Evolutionary conservation across 2,888 invertebrate species (phyloP), one percentile per base, ranked within the genome.

Genomic region (Trachelus stipa): DNA sequence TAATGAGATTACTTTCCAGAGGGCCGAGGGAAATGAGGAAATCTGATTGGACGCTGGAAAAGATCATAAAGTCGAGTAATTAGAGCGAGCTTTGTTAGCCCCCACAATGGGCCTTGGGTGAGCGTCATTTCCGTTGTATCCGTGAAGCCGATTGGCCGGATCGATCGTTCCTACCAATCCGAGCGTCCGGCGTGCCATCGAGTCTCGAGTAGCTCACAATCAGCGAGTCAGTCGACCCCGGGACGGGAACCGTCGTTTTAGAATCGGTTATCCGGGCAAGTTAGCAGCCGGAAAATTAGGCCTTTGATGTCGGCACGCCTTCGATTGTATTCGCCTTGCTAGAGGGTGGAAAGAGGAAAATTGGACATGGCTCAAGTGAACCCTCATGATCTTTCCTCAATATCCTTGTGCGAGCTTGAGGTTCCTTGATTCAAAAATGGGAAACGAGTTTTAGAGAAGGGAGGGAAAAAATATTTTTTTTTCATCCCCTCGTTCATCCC

Each of bases 11-110:
- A 88, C 86, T 86, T 85, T 86, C 82, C 82, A 80, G 85, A 82
- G 86, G 84, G 84, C 85, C 79, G 85, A 86, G 85, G 85, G 83
- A 86, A 88, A 88, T 84, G 88, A 88, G 88, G 84, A 88, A 87
- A 89, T 87, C 85, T 87, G 88, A 89, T 90, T 89, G 88, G 86
- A 87, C 85, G 85, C 85, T 85, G 88, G 86, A 88, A 88, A 88
- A 89, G 88, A 89, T 90, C 87, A 88, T 89, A 88, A 89, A 89
- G 85, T 87, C 84, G 85, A 87, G 88, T 89, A 89, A 89, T 90
- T 89, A 89, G 87, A 86, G 84, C 85, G 81, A 84, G 87, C 88
- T 88, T 89, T 88, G 88, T 89, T 88, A 86, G 77, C 79, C 77
- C 81, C 80, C 79, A 84, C 85, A 83, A 83, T 84, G 83, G 73